These are phyloP conservation scores for Rhea americana DNA, from an alignment of 2,113 vertebrate genomes.

Conservation along the genomic window DNA sequence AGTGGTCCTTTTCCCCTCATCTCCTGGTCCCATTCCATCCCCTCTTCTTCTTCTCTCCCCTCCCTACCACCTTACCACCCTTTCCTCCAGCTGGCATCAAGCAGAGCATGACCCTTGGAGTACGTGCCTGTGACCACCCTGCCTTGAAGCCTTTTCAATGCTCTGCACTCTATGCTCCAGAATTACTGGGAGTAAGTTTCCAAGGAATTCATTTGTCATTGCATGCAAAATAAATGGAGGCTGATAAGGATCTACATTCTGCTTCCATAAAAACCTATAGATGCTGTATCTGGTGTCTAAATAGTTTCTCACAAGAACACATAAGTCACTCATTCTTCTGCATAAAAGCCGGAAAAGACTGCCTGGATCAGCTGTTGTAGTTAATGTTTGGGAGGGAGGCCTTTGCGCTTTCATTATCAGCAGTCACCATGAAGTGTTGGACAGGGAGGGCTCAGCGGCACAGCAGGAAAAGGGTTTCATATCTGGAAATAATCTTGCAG, in stretches of 20 bases:
- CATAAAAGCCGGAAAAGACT: constrained; percentile 68
- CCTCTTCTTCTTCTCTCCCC: not conserved
- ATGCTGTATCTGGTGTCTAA: constrained; percentile 44
- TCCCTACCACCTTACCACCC: not conserved
- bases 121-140: constrained; percentile 46
- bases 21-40: not conserved
- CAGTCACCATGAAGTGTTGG: constrained; percentile 23
- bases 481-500: constrained; percentile 56
- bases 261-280: constrained; percentile 51
- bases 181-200: constrained; percentile 23
- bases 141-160: not conserved
- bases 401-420: constrained; percentile 56
- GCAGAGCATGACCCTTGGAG: not conserved
- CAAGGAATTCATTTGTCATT: constrained; percentile 61
- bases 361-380: constrained; percentile 50
- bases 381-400: constrained; percentile 35
- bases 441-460: constrained; percentile 34
- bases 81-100: not conserved
- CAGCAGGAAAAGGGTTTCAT: constrained; percentile 62
- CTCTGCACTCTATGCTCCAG: accelerated
- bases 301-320: constrained; percentile 63
- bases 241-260: constrained; percentile 66
- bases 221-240: constrained; percentile 34
- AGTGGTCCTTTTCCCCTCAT: not conserved
- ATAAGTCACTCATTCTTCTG: constrained; percentile 56